Base-by-base conservation (phyloP, 2,888 invertebrate species). In the Lasioglossum marginatum region DNA sequence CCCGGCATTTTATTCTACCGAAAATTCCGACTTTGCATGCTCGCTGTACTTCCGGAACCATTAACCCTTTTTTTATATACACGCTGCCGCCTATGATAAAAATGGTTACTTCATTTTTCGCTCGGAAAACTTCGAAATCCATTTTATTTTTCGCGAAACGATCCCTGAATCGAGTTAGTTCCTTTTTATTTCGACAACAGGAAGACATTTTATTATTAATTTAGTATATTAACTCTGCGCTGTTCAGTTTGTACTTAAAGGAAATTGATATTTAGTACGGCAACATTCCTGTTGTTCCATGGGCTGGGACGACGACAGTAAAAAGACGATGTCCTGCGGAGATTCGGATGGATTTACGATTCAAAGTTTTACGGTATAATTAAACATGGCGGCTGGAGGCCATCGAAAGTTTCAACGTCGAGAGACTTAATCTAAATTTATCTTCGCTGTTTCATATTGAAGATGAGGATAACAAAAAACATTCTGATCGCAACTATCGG, bases 1-100 rank as follows among this genome's bases (percentile, higher is more conserved):
- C 72, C 71, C 71, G 74, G 52, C 52, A 52, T 81, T 84, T 81
- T 74, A 77, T 83, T 68, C 40, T 3, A 57, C 16, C 45, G 40
- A 77, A 73, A 72, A 72, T 34, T 73, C 52, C 43, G 60, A 79
- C 43, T 60, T 72, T 14, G 16, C 57, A 45, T 37, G 48, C 48
- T 60, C 10, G 31, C 27, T 31, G 63, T 63, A 63, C 43, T 63
- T 63, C 6, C 40, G n/a, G 23, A 43, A 60, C 14, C 75, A 75
- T 60, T 57, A n/a, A 57, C 52, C 34, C 31, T 74, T 52, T 52
- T 57, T 52, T 12, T 27, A 27, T 63, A 63, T 27, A 63, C n/a
- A 27, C 31, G 5, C 31, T 0, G 16, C 31, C 31, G 31, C 16
- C 31, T 63, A 27, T 16, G 63, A 63, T 63, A 27, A 63, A 63